Conservation (phyloP, 2,113 vertebrate genomes). For the Toxotes jaculatrix region DNA sequence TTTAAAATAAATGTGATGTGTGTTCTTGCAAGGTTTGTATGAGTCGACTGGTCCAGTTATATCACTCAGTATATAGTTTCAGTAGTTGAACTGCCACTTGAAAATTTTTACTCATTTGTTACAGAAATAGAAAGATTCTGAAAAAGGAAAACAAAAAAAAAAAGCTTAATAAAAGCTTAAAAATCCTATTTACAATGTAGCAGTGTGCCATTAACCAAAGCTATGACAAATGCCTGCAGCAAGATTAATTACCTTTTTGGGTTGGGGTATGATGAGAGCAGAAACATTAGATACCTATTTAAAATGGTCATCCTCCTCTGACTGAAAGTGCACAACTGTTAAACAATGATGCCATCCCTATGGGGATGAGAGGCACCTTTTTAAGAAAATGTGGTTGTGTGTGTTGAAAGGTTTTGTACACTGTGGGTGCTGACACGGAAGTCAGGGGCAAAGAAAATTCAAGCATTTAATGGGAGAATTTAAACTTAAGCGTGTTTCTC, state of each 20-base stretch:
- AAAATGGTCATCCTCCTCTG: neutral
- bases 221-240: too few species aligned
- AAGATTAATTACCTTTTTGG: neutral
- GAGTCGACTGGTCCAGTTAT: neutral
- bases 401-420: too few species aligned
- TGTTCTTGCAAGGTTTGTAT: neutral
- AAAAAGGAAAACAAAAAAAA: neutral
- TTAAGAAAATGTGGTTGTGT: neutral
- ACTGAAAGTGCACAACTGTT: neutral
- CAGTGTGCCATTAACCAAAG: neutral
- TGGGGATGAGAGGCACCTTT: neutral
- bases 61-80: neutral
- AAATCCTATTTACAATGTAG: neutral
- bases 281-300: neutral
- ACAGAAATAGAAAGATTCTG: conserved; percentile 17
- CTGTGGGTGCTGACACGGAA: neutral
- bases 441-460: neutral
- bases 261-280: neutral
- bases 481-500: neutral
- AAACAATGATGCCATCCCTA: neutral
- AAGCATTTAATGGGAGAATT: neutral
- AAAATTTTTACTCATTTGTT: neutral
- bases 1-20: neutral
- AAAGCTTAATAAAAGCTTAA: neutral
- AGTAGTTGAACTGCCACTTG: neutral